Evolutionary conservation across 2,888 invertebrate genomes (phyloP).

Genomic region (Teleiodes luculella): DNA sequence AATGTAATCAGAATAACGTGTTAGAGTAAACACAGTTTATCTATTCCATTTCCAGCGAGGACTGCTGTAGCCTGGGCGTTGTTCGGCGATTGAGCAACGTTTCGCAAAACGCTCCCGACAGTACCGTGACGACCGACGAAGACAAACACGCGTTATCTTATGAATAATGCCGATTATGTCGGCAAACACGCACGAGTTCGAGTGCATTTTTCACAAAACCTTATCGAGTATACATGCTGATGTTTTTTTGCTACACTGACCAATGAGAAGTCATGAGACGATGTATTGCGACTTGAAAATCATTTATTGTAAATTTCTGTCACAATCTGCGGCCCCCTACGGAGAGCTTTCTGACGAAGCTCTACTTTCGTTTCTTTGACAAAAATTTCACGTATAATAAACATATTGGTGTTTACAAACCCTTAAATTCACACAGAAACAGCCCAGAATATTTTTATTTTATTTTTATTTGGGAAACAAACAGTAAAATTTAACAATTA

Average conservation of each 20-base stretch:
- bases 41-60: constrained; percentile 38
- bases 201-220: constrained; percentile 69
- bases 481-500: too few relatives aligned
- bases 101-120: constrained; percentile 72
- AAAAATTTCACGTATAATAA: too few relatives aligned
- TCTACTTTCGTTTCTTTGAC: too few relatives aligned
- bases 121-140: constrained; percentile 67
- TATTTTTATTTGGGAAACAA: too few relatives aligned
- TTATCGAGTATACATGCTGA: constrained; percentile 61
- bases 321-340: too few relatives aligned
- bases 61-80: constrained; percentile 39
- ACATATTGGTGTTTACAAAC: too few relatives aligned
- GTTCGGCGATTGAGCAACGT: constrained; percentile 58
- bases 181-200: constrained; percentile 63
- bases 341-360: too few relatives aligned
- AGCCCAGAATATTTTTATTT: too few relatives aligned
- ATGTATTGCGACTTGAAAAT: too few relatives aligned
- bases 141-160: constrained; percentile 76
- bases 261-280: too few relatives aligned
- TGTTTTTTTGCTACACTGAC: constrained; percentile 6
- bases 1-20: constrained; percentile 12
- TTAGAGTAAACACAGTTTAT: constrained; percentile 33
- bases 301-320: too few relatives aligned
- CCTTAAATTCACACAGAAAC: too few relatives aligned
- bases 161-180: constrained; percentile 78